Conservation (phyloP, 2,888 invertebrate genomes). For the Neuroscelio doddi region DNA sequence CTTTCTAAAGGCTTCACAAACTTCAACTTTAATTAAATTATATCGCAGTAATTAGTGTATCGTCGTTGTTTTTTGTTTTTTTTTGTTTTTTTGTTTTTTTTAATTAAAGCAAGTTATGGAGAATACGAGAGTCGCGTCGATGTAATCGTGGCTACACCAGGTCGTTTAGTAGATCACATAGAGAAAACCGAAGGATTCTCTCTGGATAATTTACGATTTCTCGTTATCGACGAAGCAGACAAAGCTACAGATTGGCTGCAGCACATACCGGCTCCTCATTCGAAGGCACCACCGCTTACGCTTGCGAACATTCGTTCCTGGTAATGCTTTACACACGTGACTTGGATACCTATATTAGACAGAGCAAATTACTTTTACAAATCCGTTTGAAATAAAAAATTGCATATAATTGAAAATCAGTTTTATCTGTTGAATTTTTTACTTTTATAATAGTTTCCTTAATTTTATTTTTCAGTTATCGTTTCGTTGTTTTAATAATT, state of each 20-base stretch:
- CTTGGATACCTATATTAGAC: not conserved
- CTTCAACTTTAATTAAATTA: constrained; percentile 11
- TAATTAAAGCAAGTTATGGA: constrained; percentile 72
- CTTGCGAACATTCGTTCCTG: constrained; percentile 66
- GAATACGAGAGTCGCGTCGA: constrained; percentile 81
- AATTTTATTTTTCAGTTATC: not conserved
- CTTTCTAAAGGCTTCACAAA: not conserved
- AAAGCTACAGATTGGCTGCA: constrained; percentile 93
- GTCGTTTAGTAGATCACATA: constrained; percentile 93
- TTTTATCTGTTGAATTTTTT: not conserved
- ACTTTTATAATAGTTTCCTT: not conserved
- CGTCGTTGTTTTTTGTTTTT: not conserved
- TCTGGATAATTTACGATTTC: constrained; percentile 80
- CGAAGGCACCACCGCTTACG: constrained; percentile 73
- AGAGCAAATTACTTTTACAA: not conserved
- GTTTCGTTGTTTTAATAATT: not conserved
- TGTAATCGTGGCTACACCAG: constrained; percentile 94
- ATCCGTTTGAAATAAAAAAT: not conserved
- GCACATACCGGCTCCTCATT: constrained; percentile 73
- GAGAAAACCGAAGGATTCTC: constrained; percentile 86
- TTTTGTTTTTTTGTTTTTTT: constrained; percentile 67
- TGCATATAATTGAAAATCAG: constrained; percentile 2
- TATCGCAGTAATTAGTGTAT: not conserved
- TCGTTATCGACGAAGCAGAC: constrained; percentile 98
- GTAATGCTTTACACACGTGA: constrained; percentile 5